Percentiles rank a stretch among this genome's conserved stretches.
These are phyloP conservation scores for Setipinna tenuifilis DNA, from an alignment of 2,797 vertebrate genomes.

Conservation along the genomic window DNA sequence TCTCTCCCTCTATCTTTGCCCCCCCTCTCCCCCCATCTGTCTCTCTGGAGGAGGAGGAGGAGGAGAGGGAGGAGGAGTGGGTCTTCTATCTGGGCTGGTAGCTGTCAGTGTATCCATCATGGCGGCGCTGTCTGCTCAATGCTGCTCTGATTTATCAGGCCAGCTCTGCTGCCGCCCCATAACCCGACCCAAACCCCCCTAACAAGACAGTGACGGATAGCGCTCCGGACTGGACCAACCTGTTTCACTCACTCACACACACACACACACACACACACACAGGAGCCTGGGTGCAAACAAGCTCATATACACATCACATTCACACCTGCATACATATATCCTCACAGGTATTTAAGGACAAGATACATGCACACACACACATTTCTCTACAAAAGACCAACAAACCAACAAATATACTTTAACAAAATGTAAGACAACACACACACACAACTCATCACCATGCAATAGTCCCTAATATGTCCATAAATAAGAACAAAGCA, in stretches of 20 bases:
- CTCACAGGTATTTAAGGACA: background rate
- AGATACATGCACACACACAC: background rate
- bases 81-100: conserved; percentile 65
- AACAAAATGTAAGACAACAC: no score
- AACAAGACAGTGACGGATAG: conserved; percentile 94
- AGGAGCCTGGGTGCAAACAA: background rate
- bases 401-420: no score
- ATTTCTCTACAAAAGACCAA: background rate
- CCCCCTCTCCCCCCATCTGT: background rate
- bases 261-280: background rate
- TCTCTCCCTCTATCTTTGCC: conserved; percentile 81
- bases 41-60: no score
- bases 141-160: conserved; percentile 98
- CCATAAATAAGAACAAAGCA: no score
- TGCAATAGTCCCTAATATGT: no score
- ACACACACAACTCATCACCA: no score
- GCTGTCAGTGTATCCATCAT: conserved; percentile 98
- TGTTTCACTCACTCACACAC: conserved; percentile 82
- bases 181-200: conserved; percentile 94
- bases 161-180: conserved; percentile 84
- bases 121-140: conserved; percentile 99
- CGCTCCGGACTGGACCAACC: conserved; percentile 85
- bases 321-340: background rate
- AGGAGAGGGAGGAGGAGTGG: background rate
- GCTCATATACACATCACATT: background rate